phyloP scores from a whole-genome alignment of 2,113 vertebrate species.

The Crotalus tigris region DNA sequence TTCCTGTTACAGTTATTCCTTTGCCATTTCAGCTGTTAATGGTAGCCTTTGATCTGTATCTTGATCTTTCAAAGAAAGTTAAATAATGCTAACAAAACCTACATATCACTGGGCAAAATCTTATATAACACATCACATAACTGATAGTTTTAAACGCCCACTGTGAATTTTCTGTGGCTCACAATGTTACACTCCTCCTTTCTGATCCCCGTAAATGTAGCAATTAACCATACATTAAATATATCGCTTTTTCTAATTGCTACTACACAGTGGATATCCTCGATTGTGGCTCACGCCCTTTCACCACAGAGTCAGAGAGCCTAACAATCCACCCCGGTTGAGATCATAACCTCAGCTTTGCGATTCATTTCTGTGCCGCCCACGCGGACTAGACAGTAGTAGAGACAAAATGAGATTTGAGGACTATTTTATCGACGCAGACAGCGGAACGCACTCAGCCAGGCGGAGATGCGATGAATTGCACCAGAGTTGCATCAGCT shows the following conservation, averaged over 20 bases:
- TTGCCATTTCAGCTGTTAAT: background rate
- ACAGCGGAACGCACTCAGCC: background rate
- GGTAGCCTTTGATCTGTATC: background rate
- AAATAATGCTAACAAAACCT: background rate
- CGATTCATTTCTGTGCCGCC: background rate
- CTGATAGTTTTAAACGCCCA: background rate
- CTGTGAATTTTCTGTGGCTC: background rate
- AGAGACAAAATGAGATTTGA: background rate
- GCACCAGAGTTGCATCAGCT: slow-evolving; percentile 48
- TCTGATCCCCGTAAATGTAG: background rate
- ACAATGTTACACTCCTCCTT: background rate
- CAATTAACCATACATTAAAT: background rate
- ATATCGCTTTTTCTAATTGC: background rate
- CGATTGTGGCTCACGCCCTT: background rate
- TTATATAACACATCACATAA: background rate
- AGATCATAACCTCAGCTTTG: background rate
- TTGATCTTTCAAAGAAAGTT: background rate
- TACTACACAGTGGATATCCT: background rate
- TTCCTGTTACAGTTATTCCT: background rate
- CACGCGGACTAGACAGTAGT: background rate
- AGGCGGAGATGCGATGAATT: background rate
- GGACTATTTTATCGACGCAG: slow-evolving; percentile 35
- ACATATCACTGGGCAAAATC: background rate
- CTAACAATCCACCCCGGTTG: background rate
- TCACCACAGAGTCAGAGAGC: background rate